These are phyloP conservation scores for Halichoerus grypus DNA, from an alignment of 2,113 vertebrate genomes.

Conservation along the genomic window DNA sequence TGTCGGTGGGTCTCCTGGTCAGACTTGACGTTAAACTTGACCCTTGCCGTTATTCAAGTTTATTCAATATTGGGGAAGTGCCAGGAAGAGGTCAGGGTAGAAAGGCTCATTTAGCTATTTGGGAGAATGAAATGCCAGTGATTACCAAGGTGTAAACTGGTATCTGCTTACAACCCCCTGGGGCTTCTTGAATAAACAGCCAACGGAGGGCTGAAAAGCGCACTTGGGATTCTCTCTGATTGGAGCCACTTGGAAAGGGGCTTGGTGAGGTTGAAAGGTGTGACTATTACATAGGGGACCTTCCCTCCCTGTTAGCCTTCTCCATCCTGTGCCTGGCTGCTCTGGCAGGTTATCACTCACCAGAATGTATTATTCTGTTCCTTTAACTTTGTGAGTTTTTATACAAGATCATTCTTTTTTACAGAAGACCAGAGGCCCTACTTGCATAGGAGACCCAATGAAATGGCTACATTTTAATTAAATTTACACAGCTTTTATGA, in stretches of 20 bases:
- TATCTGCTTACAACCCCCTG: not conserved
- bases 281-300: accelerated
- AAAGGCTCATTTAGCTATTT: not conserved
- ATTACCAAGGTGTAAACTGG: not conserved
- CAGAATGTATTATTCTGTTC: not conserved
- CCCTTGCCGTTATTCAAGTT: not conserved
- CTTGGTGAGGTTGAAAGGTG: not conserved
- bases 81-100: not conserved
- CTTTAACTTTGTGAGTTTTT: constrained; percentile 51
- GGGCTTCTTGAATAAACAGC: not conserved
- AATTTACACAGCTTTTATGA: constrained; percentile 68
- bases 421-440: constrained; percentile 53
- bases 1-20: not conserved
- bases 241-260: not conserved
- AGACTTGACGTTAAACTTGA: not conserved
- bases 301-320: not conserved
- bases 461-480: constrained; percentile 81
- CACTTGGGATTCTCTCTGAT: not conserved
- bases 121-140: not conserved
- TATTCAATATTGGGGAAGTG: not conserved
- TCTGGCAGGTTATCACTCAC: not conserved
- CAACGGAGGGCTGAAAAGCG: not conserved
- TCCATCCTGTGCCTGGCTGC: not conserved
- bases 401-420: constrained; percentile 12
- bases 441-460: constrained; percentile 59